Conservation (phyloP, 2,888 invertebrate genomes). For the Ligdia adustata region DNA sequence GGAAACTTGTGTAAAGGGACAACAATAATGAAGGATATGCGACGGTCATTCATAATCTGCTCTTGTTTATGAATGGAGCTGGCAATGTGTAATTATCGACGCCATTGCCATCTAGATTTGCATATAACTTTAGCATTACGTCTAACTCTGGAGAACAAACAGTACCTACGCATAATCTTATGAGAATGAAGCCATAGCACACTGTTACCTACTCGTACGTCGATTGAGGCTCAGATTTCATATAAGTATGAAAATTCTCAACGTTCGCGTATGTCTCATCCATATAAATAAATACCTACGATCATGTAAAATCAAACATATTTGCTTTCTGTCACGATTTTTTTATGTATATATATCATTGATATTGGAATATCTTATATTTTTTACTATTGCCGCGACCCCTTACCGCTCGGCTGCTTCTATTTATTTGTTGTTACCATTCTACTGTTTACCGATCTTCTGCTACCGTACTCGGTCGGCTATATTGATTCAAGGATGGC, state of each 20-base stretch:
- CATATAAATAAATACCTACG: no score
- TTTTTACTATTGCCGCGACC: not conserved
- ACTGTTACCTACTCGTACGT: no score
- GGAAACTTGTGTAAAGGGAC: conserved; percentile 62
- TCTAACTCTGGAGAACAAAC: conserved; percentile 28
- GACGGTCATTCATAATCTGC: conserved; percentile 75
- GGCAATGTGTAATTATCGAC: conserved; percentile 71
- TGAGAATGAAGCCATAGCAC: not conserved
- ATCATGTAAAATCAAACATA: no score
- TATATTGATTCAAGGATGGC: conserved; percentile 61
- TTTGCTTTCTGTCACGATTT: no score
- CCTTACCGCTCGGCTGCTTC: conserved; percentile 31
- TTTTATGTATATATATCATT: no score
- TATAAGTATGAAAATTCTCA: no score
- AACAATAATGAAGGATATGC: conserved; percentile 69
- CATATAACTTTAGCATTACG: conserved; percentile 56
- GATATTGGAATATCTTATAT: not conserved
- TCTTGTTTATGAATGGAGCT: conserved; percentile 80
- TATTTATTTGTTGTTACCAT: conserved; percentile 20
- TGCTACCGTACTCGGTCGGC: conserved; percentile 14
- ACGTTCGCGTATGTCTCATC: no score
- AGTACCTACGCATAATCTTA: not conserved
- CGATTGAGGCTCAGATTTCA: no score
- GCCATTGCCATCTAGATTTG: conserved; percentile 68
- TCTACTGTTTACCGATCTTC: conserved; percentile 23